Evolutionary conservation across 1,140 invertebrate genomes (phyloP).

Genomic region (Euglossa dilemma): DNA sequence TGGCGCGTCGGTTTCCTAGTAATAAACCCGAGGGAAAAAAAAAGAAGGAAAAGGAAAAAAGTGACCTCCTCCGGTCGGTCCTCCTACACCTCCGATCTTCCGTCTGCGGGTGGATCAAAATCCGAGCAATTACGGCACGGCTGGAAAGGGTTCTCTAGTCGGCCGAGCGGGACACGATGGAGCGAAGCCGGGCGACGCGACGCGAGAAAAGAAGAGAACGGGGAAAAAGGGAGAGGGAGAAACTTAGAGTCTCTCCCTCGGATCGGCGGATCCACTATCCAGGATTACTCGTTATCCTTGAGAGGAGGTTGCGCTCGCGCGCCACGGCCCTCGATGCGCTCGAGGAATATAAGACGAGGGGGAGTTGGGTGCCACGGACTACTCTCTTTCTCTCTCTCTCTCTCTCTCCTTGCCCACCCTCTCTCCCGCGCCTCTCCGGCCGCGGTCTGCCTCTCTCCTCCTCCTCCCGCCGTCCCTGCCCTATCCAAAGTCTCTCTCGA

Average conservation of each 20-base stretch:
- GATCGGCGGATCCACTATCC: slow-evolving; percentile 72
- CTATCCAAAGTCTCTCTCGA: slow-evolving; percentile 20
- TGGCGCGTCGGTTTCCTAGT: slow-evolving; percentile 46
- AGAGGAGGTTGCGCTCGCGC: slow-evolving; percentile 68
- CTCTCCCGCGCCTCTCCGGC: neutral
- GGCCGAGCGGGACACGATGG: slow-evolving; percentile 31
- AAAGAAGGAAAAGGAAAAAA: no score
- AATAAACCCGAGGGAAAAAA: slow-evolving; percentile 46
- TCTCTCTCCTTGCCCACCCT: neutral
- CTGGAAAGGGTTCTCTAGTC: slow-evolving; percentile 52
- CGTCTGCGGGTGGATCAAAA: slow-evolving; percentile 61
- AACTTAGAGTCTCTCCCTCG: slow-evolving; percentile 49
- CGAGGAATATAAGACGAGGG: slow-evolving; percentile 68
- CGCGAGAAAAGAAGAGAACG: neutral
- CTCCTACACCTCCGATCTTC: slow-evolving; percentile 38
- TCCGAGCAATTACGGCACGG: slow-evolving; percentile 70
- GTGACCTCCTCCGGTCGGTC: slow-evolving; percentile 35
- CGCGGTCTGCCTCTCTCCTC: neutral
- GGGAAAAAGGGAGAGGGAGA: slow-evolving; percentile 34
- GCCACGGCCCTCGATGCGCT: slow-evolving; percentile 65
- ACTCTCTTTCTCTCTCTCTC: slow-evolving; percentile 32
- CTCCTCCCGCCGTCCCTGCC: neutral
- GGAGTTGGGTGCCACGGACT: slow-evolving; percentile 61
- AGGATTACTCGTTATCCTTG: slow-evolving; percentile 79
- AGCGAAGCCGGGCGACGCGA: neutral